Conservation (phyloP, 2,797 vertebrate species). For the Sparidentex hasta region DNA sequence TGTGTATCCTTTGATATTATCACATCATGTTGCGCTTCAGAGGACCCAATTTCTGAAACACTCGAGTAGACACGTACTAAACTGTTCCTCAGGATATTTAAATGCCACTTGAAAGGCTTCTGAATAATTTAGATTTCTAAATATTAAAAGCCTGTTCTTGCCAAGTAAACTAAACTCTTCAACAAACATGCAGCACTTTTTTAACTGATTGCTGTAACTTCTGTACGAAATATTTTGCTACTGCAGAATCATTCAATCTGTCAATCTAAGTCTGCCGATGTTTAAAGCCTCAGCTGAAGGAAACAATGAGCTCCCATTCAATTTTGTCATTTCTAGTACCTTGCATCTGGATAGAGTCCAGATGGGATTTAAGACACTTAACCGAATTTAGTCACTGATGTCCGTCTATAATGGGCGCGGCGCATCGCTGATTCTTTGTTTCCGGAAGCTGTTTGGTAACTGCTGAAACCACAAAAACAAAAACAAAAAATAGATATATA, state of each 20-base stretch:
- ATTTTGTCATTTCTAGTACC: background rate
- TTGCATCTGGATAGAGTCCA: background rate
- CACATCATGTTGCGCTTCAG: background rate
- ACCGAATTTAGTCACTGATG: too few relatives aligned
- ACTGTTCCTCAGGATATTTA: slow-evolving; percentile 6
- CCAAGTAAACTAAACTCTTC: slow-evolving; percentile 4
- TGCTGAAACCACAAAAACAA: too few relatives aligned
- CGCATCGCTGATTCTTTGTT: too few relatives aligned
- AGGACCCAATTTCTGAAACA: background rate
- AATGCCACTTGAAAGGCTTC: slow-evolving; percentile 19
- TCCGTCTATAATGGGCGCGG: too few relatives aligned
- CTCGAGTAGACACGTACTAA: background rate
- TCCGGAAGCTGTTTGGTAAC: too few relatives aligned
- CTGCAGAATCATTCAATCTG: background rate
- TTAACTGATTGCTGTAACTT: background rate
- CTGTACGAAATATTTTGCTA: background rate
- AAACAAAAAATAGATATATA: too few relatives aligned
- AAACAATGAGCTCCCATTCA: background rate
- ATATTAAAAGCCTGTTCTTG: slow-evolving; percentile 20
- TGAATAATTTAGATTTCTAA: slow-evolving; percentile 28
- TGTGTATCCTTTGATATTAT: slow-evolving; percentile 1
- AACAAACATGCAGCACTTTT: slow-evolving; percentile 11
- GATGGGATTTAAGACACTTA: background rate
- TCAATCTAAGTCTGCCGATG: background rate
- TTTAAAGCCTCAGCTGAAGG: background rate